A percentile compares a stretch with the other conserved stretches of the same genome.
phyloP scores from a whole-genome alignment of 2,113 vertebrate genomes.

The Mixornis gularis region DNA sequence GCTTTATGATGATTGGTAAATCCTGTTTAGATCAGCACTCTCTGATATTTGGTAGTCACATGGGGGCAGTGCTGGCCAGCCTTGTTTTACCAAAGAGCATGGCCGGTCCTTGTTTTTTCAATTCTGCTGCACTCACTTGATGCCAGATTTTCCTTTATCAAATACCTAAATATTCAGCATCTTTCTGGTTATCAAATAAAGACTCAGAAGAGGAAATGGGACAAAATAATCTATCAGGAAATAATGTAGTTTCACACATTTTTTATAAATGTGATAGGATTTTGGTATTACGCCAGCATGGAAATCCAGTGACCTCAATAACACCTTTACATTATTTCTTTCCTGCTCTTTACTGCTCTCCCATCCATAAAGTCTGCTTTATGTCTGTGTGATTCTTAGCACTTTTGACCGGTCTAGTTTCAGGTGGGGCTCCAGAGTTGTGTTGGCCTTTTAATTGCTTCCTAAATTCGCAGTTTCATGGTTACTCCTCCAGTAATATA shows the following conservation, averaged over 20 bases:
- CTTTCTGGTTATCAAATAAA: background rate
- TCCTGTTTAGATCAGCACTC: background rate
- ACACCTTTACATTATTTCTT: background rate
- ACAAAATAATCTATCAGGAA: background rate
- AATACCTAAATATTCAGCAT: background rate
- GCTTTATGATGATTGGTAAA: background rate
- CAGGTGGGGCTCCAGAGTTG: background rate
- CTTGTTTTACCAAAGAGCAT: background rate
- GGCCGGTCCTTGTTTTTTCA: background rate
- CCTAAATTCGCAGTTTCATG: background rate
- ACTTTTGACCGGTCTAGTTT: background rate
- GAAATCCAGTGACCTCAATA: background rate
- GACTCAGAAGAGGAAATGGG: background rate
- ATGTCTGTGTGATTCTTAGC: background rate
- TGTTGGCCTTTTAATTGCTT: background rate
- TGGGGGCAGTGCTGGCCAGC: background rate
- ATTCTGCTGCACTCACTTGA: background rate
- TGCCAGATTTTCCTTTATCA: background rate
- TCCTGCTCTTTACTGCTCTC: background rate
- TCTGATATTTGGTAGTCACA: slow-evolving; percentile 4
- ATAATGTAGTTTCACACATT: background rate
- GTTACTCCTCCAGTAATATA: background rate
- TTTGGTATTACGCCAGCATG: background rate
- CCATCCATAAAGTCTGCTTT: background rate
- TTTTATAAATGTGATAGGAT: background rate